Percentiles rank a stretch among this genome's conserved stretches.
Evolutionary conservation across 2,113 vertebrate genomes (phyloP).

Genomic region (Oenanthe melanoleuca): DNA sequence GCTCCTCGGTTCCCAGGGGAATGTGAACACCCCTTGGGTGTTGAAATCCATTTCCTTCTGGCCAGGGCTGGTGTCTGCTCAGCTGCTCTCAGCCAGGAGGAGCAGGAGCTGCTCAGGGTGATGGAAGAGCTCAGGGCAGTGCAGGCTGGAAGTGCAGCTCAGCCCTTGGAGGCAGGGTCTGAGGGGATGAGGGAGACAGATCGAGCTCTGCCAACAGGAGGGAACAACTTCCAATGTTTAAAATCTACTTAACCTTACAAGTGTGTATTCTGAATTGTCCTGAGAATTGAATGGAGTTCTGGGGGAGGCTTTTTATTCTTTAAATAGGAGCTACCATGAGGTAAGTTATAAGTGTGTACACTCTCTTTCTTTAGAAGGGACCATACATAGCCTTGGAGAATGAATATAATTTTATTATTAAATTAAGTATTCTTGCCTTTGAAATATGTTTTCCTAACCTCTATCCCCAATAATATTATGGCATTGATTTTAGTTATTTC

Average conservation of each 20-base stretch:
- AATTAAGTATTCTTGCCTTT: background rate
- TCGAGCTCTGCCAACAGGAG: background rate
- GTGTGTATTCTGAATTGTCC: background rate
- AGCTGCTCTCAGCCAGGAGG: background rate
- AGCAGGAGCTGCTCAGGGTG: accelerated
- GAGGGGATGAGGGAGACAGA: background rate
- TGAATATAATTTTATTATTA: background rate
- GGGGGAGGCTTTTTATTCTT: background rate
- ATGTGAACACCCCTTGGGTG: background rate
- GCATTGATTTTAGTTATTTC: background rate
- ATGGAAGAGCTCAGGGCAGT: background rate
- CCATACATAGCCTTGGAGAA: background rate
- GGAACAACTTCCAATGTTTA: background rate
- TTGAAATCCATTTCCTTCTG: background rate
- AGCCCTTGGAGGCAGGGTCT: background rate
- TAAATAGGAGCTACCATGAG: background rate
- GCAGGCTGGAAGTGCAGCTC: background rate
- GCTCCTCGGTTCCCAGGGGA: background rate
- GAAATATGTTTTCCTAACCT: background rate
- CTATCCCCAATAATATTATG: background rate
- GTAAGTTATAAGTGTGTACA: background rate
- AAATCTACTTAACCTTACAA: background rate
- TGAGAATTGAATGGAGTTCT: background rate
- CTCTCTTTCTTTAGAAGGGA: background rate
- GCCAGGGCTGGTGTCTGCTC: background rate